A percentile compares a stretch with the other conserved stretches of the same genome.
These are phyloP conservation scores for Platycheirus rosarum DNA, from an alignment of 2,888 invertebrate species.

Conservation along the genomic window DNA sequence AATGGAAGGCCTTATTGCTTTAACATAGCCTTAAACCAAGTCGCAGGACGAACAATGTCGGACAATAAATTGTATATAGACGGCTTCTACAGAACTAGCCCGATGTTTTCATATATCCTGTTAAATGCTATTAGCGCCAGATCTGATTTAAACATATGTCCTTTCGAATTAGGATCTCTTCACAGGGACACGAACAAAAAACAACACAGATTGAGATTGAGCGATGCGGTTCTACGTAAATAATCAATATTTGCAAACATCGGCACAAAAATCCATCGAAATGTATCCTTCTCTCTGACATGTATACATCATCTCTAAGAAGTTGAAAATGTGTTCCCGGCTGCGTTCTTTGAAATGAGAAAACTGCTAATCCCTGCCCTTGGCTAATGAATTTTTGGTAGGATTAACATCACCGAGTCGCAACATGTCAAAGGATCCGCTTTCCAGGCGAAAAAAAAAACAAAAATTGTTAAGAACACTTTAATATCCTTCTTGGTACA, in stretches of 20 bases:
- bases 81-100: too few species aligned
- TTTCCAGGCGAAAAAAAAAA: slow-evolving; percentile 4
- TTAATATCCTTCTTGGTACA: slow-evolving; percentile 69
- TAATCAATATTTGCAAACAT: slow-evolving; percentile 69
- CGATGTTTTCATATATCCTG: slow-evolving; percentile 55
- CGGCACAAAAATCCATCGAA: slow-evolving; percentile 23
- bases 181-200: background rate
- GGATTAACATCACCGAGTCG: slow-evolving; percentile 39
- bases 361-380: slow-evolving; percentile 66
- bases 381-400: slow-evolving; percentile 66
- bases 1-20: slow-evolving; percentile 38
- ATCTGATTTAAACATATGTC: slow-evolving; percentile 47
- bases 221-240: slow-evolving; percentile 21
- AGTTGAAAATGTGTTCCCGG: background rate
- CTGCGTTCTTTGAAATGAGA: background rate
- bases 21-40: slow-evolving; percentile 3
- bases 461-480: slow-evolving; percentile 32
- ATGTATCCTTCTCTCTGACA: slow-evolving; percentile 39
- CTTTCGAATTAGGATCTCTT: slow-evolving; percentile 40
- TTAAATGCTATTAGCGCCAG: slow-evolving; percentile 16
- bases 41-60: slow-evolving; percentile 29
- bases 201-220: slow-evolving; percentile 9
- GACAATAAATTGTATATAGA: too few species aligned
- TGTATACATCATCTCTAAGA: slow-evolving; percentile 38
- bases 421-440: slow-evolving; percentile 44